Conservation (phyloP, 2,888 invertebrate genomes). For the Hyposoter dolosus region DNA sequence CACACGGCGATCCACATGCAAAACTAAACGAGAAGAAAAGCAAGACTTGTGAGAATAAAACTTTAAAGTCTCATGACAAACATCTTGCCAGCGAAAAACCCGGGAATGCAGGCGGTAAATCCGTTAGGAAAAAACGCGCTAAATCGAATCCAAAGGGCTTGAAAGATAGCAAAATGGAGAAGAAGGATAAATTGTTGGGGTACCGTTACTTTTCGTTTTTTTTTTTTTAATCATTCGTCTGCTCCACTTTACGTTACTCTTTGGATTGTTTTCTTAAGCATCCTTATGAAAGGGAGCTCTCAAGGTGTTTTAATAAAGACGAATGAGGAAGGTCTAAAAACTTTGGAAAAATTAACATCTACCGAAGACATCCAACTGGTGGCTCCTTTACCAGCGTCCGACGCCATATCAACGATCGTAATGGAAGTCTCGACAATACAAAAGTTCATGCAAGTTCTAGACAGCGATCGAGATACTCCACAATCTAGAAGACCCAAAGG, state of each 20-base stretch:
- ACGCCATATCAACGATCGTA: constrained; percentile 73
- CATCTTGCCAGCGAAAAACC: not conserved
- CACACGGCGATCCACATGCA: constrained; percentile 16
- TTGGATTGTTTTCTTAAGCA: constrained; percentile 31
- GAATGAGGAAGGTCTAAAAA: not conserved
- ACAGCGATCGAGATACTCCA: constrained; percentile 56
- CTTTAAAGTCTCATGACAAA: constrained; percentile 21
- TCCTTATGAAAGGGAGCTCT: constrained; percentile 2
- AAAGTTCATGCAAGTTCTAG: constrained; percentile 75
- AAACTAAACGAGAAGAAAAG: constrained; percentile 54
- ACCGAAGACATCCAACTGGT: constrained; percentile 47
- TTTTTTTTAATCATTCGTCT: not conserved
- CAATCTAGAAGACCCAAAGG: constrained; percentile 46
- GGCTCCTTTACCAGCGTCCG: constrained; percentile 55
- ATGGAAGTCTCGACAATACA: constrained; percentile 77
- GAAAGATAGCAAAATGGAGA: constrained; percentile 43
- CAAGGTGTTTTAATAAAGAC: constrained; percentile 36
- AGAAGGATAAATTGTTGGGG: constrained; percentile 36
- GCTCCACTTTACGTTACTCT: not conserved
- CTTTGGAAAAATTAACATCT: constrained; percentile 59
- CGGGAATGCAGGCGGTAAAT: constrained; percentile 28
- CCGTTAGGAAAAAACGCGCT: constrained; percentile 28
- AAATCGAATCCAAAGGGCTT: constrained; percentile 30
- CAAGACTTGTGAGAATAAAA: constrained; percentile 36
- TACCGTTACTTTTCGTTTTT: constrained; percentile 8